A percentile compares a stretch with the other conserved stretches of the same genome.
Evolutionary conservation across 23 tunicate species (phyloP).

Genomic region (Corella eumyota): DNA sequence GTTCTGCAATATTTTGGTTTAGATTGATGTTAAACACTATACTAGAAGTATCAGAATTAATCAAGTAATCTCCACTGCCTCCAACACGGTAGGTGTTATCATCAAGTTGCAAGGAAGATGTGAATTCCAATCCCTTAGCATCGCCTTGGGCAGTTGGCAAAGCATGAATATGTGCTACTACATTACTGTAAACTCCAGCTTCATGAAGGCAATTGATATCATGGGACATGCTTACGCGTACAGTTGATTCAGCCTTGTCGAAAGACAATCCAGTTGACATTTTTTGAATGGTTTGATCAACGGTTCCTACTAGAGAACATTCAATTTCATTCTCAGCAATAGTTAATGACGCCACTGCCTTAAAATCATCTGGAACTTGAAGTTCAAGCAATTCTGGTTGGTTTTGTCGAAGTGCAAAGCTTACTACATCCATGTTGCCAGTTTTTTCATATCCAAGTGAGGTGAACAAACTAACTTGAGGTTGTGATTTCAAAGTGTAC

Average conservation of each 20-base stretch:
- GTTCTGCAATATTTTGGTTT: slow-evolving; percentile 1
- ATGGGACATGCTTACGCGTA: slow-evolving; percentile 8
- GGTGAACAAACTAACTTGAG: too few relatives aligned
- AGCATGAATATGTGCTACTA: not conserved
- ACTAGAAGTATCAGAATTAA: not conserved
- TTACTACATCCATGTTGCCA: too few relatives aligned
- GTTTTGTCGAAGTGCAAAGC: too few relatives aligned
- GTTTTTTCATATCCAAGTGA: too few relatives aligned
- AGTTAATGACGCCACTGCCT: not conserved
- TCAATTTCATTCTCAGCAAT: not conserved
- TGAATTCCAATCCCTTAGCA: not conserved
- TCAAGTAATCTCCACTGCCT: not conserved
- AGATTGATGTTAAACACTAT: not conserved
- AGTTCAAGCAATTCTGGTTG: not conserved
- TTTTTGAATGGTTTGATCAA: not conserved
- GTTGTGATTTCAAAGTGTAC: too few relatives aligned
- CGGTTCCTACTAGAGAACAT: slow-evolving; percentile 5
- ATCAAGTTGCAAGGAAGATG: slow-evolving; percentile 8
- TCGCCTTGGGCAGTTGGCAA: not conserved
- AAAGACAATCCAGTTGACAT: not conserved
- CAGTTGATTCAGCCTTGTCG: slow-evolving; percentile 1
- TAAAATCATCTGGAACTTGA: slow-evolving; percentile 8
- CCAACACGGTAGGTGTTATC: slow-evolving; percentile 6
- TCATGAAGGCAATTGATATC: slow-evolving; percentile 2
- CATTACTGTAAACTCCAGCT: slow-evolving; percentile 7